Conservation (phyloP, 2,888 invertebrate species). For the Coecobrya sp. region DNA sequence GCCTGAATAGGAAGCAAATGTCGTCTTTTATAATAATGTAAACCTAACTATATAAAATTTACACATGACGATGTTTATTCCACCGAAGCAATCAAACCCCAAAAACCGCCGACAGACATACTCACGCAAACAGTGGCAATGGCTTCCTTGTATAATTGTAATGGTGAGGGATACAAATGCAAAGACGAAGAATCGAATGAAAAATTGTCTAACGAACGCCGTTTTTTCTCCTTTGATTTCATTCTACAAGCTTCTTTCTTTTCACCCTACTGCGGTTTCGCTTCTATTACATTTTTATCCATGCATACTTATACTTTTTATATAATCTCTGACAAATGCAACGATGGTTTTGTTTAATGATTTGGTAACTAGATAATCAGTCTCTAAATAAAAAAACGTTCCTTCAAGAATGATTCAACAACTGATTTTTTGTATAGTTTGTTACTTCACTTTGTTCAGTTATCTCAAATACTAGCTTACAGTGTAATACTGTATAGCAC, state of each 20-base stretch:
- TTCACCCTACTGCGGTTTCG: conserved; percentile 41
- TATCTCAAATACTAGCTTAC: too few relatives aligned
- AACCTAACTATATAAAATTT: conserved; percentile 3
- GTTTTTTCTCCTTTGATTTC: conserved; percentile 24
- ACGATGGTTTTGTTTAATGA: conserved; percentile 16
- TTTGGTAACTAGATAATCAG: conserved; percentile 65
- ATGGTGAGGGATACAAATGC: conserved; percentile 21
- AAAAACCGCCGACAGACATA: conserved; percentile 50
- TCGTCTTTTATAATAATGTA: conserved; percentile 26
- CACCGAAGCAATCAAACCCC: conserved; percentile 23
- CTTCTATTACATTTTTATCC: conserved; percentile 12
- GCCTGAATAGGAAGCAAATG: conserved; percentile 1
- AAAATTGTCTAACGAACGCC: conserved; percentile 47
- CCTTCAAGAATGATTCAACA: conserved; percentile 9
- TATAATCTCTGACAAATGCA: not conserved
- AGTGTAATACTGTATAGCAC: too few relatives aligned
- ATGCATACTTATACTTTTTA: not conserved
- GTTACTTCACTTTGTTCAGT: too few relatives aligned
- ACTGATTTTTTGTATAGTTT: conserved; percentile 17
- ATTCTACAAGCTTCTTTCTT: not conserved
- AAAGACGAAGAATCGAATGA: not conserved
- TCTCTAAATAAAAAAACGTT: conserved; percentile 21
- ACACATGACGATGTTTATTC: conserved; percentile 16
- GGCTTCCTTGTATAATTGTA: not conserved
- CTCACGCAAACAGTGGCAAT: conserved; percentile 25